These are phyloP conservation scores for Muraenolepis orangiensis DNA, from an alignment of 2,797 vertebrate species.

Conservation along the genomic window DNA sequence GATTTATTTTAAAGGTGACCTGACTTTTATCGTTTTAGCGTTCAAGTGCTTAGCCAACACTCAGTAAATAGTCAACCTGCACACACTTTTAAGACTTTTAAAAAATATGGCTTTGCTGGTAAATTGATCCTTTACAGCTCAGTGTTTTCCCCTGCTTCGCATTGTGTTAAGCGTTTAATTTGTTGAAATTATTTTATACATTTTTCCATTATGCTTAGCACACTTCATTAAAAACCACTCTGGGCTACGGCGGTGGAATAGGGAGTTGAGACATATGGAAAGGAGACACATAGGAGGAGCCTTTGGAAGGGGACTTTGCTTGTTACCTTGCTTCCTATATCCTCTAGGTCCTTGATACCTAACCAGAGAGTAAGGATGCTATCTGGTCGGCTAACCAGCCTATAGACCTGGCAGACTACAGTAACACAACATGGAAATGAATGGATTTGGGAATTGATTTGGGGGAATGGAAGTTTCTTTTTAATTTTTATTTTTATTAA, in stretches of 20 bases:
- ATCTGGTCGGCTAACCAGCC: slow-evolving; percentile 58
- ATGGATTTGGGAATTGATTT: no score
- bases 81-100: background rate
- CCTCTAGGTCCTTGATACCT: slow-evolving; percentile 12
- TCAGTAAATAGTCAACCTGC: background rate
- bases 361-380: slow-evolving; percentile 58
- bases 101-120: background rate
- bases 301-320: slow-evolving; percentile 47
- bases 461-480: no score
- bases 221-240: background rate
- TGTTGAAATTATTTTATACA: background rate
- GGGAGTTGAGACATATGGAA: background rate
- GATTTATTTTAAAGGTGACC: background rate
- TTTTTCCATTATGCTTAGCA: background rate
- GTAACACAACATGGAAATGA: no score
- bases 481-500: background rate
- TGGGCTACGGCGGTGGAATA: background rate
- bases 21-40: background rate
- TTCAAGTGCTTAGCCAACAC: background rate
- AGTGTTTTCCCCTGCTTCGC: background rate
- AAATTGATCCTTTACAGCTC: background rate
- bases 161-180: background rate
- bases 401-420: slow-evolving; percentile 11
- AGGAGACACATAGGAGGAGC: slow-evolving; percentile 11
- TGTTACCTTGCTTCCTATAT: slow-evolving; percentile 57